phyloP scores from a whole-genome alignment of 2,888 invertebrate species.

The Hedychridium roseum region DNA sequence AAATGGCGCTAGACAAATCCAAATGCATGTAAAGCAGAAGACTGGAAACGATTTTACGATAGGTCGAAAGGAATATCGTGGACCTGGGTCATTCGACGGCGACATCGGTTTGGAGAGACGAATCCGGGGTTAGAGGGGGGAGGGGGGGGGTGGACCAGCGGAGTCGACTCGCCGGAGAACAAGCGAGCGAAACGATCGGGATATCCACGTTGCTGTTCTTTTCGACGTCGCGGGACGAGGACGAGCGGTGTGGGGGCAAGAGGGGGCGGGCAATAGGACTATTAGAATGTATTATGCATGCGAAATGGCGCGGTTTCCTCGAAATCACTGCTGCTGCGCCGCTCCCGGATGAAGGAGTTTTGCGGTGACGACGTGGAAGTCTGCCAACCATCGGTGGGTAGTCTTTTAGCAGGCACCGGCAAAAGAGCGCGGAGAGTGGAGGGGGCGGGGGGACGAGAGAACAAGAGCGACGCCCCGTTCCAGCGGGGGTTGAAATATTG shows the following conservation, averaged over 20 bases:
- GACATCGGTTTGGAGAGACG: constrained; percentile 16
- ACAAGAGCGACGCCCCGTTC: constrained; percentile 39
- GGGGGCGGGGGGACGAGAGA: constrained; percentile 1
- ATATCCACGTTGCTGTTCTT: constrained; percentile 49
- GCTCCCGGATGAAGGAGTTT: constrained; percentile 60
- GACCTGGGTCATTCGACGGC: constrained; percentile 21
- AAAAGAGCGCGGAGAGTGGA: too few species aligned
- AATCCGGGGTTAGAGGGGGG: background rate
- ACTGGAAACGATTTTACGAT: constrained; percentile 2
- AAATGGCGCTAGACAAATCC: constrained; percentile 3
- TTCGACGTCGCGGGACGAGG: constrained; percentile 37
- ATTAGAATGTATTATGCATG: constrained; percentile 63
- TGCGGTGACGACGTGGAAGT: constrained; percentile 62
- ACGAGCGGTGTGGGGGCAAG: background rate
- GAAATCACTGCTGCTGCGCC: constrained; percentile 57
- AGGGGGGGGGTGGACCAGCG: constrained; percentile 1
- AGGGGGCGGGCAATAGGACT: constrained; percentile 35
- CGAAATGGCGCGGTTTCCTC: constrained; percentile 59
- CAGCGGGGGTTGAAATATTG: constrained; percentile 51
- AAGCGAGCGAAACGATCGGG: constrained; percentile 43
- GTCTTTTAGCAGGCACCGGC: too few species aligned
- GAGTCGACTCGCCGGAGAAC: background rate
- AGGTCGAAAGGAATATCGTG: constrained; percentile 10
- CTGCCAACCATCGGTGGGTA: constrained; percentile 58
- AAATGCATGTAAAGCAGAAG: background rate